A percentile compares a stretch with the other conserved stretches of the same genome.
Evolutionary conservation across 2,797 vertebrate species (phyloP).

Genomic region (Atherinosoma microstoma): DNA sequence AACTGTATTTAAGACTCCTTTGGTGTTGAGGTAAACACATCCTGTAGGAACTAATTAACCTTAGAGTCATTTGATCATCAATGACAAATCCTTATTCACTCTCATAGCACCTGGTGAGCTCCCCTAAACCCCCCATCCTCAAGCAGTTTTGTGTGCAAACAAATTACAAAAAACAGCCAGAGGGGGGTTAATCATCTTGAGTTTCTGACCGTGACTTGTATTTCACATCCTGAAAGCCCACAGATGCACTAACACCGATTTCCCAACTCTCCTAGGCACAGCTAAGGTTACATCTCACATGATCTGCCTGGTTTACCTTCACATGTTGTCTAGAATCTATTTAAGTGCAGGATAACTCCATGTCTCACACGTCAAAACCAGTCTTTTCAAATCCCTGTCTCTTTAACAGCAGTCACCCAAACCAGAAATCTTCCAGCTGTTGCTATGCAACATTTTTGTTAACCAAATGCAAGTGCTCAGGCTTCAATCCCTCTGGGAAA

Average conservation of each 20-base stretch:
- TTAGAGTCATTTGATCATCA: neutral
- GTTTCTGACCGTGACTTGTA: slow-evolving; percentile 10
- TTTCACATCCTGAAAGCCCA: slow-evolving; percentile 55
- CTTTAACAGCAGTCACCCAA: slow-evolving; percentile 4
- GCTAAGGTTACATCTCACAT: slow-evolving; percentile 35
- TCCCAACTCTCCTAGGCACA: slow-evolving; percentile 24
- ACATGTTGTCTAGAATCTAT: neutral
- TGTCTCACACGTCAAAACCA: neutral
- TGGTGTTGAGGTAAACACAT: neutral
- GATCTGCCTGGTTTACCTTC: slow-evolving; percentile 1
- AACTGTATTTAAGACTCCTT: neutral
- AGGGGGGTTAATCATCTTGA: slow-evolving; percentile 8
- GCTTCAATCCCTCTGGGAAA: neutral
- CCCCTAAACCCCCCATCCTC: neutral
- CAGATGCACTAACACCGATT: slow-evolving; percentile 15
- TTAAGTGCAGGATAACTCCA: neutral
- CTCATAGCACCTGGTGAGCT: neutral
- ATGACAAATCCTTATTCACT: neutral
- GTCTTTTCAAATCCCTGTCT: neutral
- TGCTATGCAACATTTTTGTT: slow-evolving; percentile 31
- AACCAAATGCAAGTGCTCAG: slow-evolving; percentile 1
- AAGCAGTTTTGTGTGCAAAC: slow-evolving; percentile 25
- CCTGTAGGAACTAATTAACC: neutral
- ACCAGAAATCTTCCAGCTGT: slow-evolving; percentile 17
- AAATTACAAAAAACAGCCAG: neutral